Base-by-base conservation (phyloP, 2,888 invertebrate genomes). In the Sphecodes monilicornis region DNA sequence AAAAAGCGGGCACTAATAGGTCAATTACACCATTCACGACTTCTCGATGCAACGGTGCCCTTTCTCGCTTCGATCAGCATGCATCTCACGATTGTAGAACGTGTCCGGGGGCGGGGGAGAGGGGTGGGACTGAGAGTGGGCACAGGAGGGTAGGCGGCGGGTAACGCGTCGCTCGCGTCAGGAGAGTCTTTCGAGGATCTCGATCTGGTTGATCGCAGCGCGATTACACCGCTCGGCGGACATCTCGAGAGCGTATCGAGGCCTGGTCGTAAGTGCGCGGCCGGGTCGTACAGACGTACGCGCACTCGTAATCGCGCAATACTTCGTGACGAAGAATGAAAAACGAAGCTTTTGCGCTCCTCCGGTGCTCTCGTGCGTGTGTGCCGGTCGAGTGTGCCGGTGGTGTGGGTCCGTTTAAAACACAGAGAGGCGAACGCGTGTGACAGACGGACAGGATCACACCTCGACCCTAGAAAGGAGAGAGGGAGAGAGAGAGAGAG, bases 371-470 rank as follows among this genome's bases (percentile, higher is more conserved):
- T 36, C 1, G 66, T 36, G 36, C 66, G 66, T 36, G 66, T 66
- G 64, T 22, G 64, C 64, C 32, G 29, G 18, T 64, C 13, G 60
- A 32, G 60, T 64, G 32, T 13, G 60, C 32, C 32, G 22, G 10
- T 36, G 64, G 39, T 70, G 32, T 29, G 75, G 60, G 57, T 41
- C 69, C 41, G 69, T 70, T 70, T 43, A 50, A 71, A 64, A 68
- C 22, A 68, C 72, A 75, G 26, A 73, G 76, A 22, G 50, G 82
- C 68, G 84, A 81, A 66, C 78, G 77, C 84, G 71, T 74, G 86
- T 74, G 69, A 76, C 84, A 76, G 60, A 50, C 70, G 85, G 83
- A 76, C 85, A 70, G 85, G 87, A 90, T 91, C 91, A 88, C 91
- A 92, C 92, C 89, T 92, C 88, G 85, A 74, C 83, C 75, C 16